Base-by-base conservation (phyloP, 2,888 invertebrate genomes). In the Erannis defoliaria region DNA sequence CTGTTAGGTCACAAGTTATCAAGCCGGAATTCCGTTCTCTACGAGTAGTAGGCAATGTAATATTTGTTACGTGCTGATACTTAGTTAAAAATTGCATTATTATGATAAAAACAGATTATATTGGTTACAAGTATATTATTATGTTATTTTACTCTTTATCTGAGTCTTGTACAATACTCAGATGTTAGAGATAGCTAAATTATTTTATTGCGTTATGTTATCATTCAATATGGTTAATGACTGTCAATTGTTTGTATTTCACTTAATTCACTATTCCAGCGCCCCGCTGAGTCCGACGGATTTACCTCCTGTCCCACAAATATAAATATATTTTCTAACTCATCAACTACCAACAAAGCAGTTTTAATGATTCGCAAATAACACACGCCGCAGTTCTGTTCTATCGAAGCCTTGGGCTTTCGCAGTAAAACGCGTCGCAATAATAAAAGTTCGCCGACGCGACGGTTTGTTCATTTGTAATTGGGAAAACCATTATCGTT, bases 1-100 rank as follows among this genome's bases (percentile, higher is more conserved):
- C 50, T 50, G 38, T 61, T 61, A 61, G 61, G 45, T 61, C 61
- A 61, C 50, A 38, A 38, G 23, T 61, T 61, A 55, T 53, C 57
- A 21, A 50, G 29, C 43, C 60, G 60, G 50, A 61, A 61, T 61
- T 61, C 55, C 55, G 55, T 55, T 61, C 55, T 61, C 40, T 55
- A 45, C n/a, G n/a, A n/a, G n/a, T n/a, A n/a, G n/a, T n/a, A n/a
- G n/a, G 21, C 46, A 59, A 59, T 40, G 42, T 60, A 55, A 49
- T 55, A 38, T 19, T 49, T 1, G 60, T 55, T 55, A 55, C 55
- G 53, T 48, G 48, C 46, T 40, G 45, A 33, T 33, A 57, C 23
- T 23, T n/a, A 40, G 29, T 35, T 33, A 6, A 23, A 58, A 58
- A 51, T 58, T 58, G 38, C 48, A 48, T 48, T 54, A 54, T 12